Base-by-base conservation (phyloP, 2,888 invertebrate genomes). In the Cynaeus angustus region DNA sequence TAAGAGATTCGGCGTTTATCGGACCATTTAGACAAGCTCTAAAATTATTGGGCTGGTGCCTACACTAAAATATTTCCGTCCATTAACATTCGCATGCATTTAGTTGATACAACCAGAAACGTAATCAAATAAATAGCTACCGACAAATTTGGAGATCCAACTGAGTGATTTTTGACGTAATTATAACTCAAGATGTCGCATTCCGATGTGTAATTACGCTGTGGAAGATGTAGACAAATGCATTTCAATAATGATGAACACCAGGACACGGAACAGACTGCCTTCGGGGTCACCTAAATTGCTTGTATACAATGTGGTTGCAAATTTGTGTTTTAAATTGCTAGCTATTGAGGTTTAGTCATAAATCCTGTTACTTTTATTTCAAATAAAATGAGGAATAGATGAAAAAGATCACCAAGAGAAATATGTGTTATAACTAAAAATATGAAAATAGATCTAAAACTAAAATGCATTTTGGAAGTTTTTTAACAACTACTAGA, bases 111-210 rank as follows among this genome's bases (percentile, higher is more conserved):
- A 3, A 30, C 9, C 30, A 30, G 14, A 12, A 52, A 52, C 30
- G 16, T 12, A 52, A 30, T 52, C 52, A 7, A n/a, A 30, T 30
- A 52, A 52, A 30, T 52, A 52, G n/a, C 52, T 9, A 13, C 16
- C 28, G 52, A 52, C 52, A 52, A 52, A 52, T 52, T 52, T 52
- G 52, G 52, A 52, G 33, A 52, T 16, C 16, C 48, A 26, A 5
- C n/a, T 1, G 21, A 10, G 21, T 12, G 52, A 52, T 30, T 30
- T 21, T 52, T 52, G 28, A 28, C 52, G 30, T 30, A 52, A 52
- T 30, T 48, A 48, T 26, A 16, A 48, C 48, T 26, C 43, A 43
- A 43, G 48, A 48, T 16, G 48, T 48, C 10, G 52, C 52, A 52
- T 52, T 52, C 52, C 52, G 52, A n/a, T 3, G 12, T 30, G 48